These are phyloP conservation scores for Papilio helenus DNA, from an alignment of 1,140 invertebrate species.

Conservation along the genomic window DNA sequence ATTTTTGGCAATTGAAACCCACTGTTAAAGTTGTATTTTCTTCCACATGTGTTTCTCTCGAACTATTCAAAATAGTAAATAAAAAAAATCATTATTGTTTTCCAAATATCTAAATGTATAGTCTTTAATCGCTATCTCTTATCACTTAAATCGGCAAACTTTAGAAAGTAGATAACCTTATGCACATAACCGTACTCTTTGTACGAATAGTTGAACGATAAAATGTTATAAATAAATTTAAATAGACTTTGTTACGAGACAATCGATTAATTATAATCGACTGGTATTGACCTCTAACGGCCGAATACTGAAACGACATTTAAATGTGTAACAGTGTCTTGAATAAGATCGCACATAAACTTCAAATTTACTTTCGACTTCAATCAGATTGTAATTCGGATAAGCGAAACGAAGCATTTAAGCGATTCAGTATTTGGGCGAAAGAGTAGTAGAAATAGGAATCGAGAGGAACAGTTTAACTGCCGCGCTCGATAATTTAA, in stretches of 20 bases:
- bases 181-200: slow-evolving; percentile 16
- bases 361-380: too few relatives aligned
- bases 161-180: slow-evolving; percentile 37
- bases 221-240: slow-evolving; percentile 18
- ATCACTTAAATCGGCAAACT: neutral
- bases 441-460: neutral
- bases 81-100: too few relatives aligned
- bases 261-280: neutral
- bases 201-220: neutral
- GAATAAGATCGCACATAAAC: too few relatives aligned
- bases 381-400: too few relatives aligned
- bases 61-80: neutral
- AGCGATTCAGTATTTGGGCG: too few relatives aligned
- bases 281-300: neutral
- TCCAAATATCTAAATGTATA: too few relatives aligned
- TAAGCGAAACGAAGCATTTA: too few relatives aligned
- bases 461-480: neutral
- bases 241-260: neutral
- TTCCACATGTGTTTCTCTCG: neutral
- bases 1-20: too few relatives aligned
- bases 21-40: too few relatives aligned
- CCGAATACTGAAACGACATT: too few relatives aligned
- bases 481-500: neutral
- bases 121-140: neutral
- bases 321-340: too few relatives aligned